A percentile compares a stretch with the other conserved stretches of the same genome.
Evolutionary conservation across 2,797 vertebrate genomes (phyloP).

Genomic region (Varecia variegata): DNA sequence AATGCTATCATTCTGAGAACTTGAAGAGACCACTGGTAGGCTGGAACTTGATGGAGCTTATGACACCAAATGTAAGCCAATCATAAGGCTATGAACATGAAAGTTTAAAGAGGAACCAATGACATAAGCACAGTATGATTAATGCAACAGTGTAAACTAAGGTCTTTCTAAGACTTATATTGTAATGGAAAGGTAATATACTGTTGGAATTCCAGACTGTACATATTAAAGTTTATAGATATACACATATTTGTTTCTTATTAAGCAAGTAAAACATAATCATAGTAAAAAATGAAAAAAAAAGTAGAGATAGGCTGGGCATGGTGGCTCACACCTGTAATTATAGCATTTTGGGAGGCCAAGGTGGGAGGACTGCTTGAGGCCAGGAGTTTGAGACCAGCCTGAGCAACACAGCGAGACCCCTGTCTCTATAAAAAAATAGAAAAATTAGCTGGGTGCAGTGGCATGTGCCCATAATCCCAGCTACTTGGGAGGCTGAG

Average conservation of each 20-base stretch:
- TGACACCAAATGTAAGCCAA: neutral
- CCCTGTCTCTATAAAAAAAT: neutral
- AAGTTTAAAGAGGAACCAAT: conserved; percentile 17
- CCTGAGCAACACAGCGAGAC: neutral
- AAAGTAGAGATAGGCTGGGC: neutral
- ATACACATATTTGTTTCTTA: conserved; percentile 49
- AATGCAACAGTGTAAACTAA: neutral
- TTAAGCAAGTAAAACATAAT: neutral
- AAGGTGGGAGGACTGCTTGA: neutral
- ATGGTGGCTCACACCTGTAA: neutral
- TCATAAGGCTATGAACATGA: neutral
- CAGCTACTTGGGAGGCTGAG: too few relatives aligned
- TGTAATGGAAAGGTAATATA: neutral
- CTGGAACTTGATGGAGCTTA: neutral
- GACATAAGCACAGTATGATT: neutral
- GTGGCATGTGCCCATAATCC: neutral
- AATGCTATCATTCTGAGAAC: neutral
- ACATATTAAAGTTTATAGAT: neutral
- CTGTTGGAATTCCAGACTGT: neutral
- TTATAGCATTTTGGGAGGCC: neutral
- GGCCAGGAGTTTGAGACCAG: neutral
- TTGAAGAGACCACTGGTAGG: neutral
- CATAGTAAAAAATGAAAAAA: conserved; percentile 42
- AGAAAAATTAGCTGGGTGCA: neutral
- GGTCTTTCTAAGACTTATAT: neutral